A percentile compares a stretch with the other conserved stretches of the same genome.
Evolutionary conservation across 1,140 invertebrate species (phyloP).

Genomic region (Ceratosolen solmsi): DNA sequence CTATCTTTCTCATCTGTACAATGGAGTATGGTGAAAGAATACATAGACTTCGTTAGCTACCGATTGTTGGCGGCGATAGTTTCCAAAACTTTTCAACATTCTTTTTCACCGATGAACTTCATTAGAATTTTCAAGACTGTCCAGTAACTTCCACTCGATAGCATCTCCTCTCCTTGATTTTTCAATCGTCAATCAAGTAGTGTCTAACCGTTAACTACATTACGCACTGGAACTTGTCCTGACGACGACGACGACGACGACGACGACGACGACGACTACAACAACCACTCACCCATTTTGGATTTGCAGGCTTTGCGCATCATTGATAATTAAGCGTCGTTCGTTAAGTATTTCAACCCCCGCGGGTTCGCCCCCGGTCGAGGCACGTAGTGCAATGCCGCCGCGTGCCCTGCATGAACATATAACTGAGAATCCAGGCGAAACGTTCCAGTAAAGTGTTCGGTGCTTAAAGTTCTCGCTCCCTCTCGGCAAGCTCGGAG

Average conservation of each 20-base stretch:
- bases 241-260: neutral
- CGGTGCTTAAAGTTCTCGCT: neutral
- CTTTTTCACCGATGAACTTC: no score
- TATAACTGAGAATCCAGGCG: neutral
- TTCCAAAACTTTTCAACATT: neutral
- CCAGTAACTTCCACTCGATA: no score
- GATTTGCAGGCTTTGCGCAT: neutral
- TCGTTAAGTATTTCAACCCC: neutral
- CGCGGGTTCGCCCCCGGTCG: no score
- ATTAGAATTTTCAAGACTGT: no score
- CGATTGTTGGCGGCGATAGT: neutral
- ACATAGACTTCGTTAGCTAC: neutral
- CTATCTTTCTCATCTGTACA: neutral
- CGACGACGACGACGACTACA: no score
- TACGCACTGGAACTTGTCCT: no score
- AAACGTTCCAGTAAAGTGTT: neutral
- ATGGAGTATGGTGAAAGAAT: neutral
- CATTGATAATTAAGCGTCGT: neutral
- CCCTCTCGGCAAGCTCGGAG: conserved; percentile 1
- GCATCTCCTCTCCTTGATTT: no score
- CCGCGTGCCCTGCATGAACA: no score
- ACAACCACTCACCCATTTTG: no score
- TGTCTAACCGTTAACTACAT: no score
- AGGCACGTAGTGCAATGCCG: neutral
- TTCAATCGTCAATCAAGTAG: no score